Evolutionary conservation across 2,888 invertebrate species (phyloP).

Genomic region (Lasioglossum figueresi): DNA sequence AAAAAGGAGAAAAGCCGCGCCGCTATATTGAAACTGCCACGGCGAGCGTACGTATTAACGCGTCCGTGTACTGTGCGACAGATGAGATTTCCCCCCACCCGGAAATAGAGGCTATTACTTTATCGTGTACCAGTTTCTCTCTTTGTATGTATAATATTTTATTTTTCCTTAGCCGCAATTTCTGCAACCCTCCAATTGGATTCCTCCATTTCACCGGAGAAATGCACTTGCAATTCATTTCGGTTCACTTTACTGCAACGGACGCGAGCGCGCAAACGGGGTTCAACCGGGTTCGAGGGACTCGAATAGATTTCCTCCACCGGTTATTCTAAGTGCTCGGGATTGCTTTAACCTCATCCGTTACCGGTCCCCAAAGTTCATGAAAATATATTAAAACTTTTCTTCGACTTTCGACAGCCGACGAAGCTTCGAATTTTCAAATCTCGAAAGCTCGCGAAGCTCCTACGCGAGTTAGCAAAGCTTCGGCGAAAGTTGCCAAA

Average conservation of each 20-base stretch:
- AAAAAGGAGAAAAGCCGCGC: neutral
- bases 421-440: neutral
- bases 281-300: neutral
- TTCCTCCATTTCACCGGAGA: neutral
- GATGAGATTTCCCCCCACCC: neutral
- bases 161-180: neutral
- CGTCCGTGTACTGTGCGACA: neutral
- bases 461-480: neutral
- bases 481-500: neutral
- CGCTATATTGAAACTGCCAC: slow-evolving; percentile 2
- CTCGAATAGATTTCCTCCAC: neutral
- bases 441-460: neutral
- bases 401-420: neutral
- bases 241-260: neutral
- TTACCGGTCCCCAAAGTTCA: neutral
- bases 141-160: neutral
- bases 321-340: neutral
- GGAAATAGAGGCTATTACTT: slow-evolving; percentile 20
- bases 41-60: slow-evolving; percentile 7
- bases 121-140: neutral
- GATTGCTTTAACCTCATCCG: neutral
- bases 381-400: neutral
- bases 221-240: neutral
- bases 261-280: neutral
- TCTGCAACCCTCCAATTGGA: neutral